Percentiles rank a stretch among this genome's conserved stretches.
Conservation (phyloP, 2,797 vertebrate genomes). For the Poeciliopsis infans region DNA sequence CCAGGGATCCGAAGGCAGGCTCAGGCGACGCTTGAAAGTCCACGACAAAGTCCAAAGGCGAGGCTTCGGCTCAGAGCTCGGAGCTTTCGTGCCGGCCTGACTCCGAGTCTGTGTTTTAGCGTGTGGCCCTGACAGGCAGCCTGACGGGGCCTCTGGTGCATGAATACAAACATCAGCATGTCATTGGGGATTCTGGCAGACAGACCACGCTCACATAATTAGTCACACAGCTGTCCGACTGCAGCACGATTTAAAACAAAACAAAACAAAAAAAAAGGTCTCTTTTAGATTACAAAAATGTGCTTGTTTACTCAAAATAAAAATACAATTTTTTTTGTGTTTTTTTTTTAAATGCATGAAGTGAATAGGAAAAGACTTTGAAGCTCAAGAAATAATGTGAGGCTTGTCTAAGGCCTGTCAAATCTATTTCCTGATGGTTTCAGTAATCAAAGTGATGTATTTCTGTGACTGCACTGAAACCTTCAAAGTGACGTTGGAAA, state of each 20-base stretch:
- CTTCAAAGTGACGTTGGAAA: constrained; percentile 6
- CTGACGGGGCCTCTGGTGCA: constrained; percentile 26
- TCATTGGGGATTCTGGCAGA: constrained; percentile 33
- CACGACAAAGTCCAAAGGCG: neutral
- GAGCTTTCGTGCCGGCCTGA: constrained; percentile 13
- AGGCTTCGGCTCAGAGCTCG: neutral
- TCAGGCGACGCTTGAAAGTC: neutral
- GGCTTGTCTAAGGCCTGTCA: constrained; percentile 14
- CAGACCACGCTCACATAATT: constrained; percentile 22
- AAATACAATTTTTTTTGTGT: neutral
- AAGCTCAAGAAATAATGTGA: constrained; percentile 7
- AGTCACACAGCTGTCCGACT: constrained; percentile 24
- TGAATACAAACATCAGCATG: constrained; percentile 45
- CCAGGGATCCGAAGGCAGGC: neutral
- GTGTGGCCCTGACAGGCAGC: constrained; percentile 11
- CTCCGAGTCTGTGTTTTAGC: constrained; percentile 9
- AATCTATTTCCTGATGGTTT: constrained; percentile 8
- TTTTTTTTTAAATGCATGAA: neutral
- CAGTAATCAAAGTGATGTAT: constrained; percentile 10
- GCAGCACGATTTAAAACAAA: neutral
- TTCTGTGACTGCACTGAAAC: constrained; percentile 8
- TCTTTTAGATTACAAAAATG: neutral
- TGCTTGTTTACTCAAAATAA: constrained; percentile 8
- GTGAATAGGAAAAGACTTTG: constrained; percentile 6
- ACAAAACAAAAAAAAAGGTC: neutral